Base-by-base conservation (phyloP, 2,888 invertebrate species). In the Chloroclysta siterata region DNA sequence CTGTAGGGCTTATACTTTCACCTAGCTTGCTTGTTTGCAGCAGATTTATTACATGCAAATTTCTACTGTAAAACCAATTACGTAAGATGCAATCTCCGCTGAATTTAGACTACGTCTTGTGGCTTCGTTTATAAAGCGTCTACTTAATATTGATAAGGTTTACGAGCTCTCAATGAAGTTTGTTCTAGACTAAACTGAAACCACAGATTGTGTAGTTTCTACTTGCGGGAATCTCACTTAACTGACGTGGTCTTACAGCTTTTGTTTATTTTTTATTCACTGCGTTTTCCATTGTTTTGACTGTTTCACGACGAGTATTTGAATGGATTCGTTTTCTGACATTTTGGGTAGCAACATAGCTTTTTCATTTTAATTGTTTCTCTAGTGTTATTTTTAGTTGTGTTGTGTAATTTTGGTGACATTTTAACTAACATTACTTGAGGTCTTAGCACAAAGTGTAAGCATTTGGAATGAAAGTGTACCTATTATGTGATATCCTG, bases 81-180 rank as follows among this genome's bases (percentile, higher is more conserved):
- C 8, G 17, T 11, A 46, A 52, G 13, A 22, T 15, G 33, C 22
- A 53, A 52, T 54, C 13, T 54, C 13, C 41, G 17, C 53, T 42
- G 22, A 50, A 17, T 48, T 36, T 39, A 44, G 47, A 57, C 29
- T 48, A 29, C 51, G 29, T 52, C 52, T 53, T 56, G 46, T 15
- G 41, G 52, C 47, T 41, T 62, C 53, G 53, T 53, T 57, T 57
- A 53, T 48, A 48, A 53, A 62, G 57, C 55, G 50, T 56, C 53
- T 62, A 62, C 53, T 62, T 48, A 62, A 57, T 57, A 62, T 62
- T 62, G 56, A 53, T 62, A 62, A 62, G 62, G 56, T 48, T 51
- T 57, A 10, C 60, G 42, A 54, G 48, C 47, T 13, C 47, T 60
- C 50, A 60, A 62, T 52, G 36, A 56, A 47, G 56, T 62, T 62